phyloP scores from a whole-genome alignment of 2,797 vertebrate genomes.

The Catharus ustulatus region DNA sequence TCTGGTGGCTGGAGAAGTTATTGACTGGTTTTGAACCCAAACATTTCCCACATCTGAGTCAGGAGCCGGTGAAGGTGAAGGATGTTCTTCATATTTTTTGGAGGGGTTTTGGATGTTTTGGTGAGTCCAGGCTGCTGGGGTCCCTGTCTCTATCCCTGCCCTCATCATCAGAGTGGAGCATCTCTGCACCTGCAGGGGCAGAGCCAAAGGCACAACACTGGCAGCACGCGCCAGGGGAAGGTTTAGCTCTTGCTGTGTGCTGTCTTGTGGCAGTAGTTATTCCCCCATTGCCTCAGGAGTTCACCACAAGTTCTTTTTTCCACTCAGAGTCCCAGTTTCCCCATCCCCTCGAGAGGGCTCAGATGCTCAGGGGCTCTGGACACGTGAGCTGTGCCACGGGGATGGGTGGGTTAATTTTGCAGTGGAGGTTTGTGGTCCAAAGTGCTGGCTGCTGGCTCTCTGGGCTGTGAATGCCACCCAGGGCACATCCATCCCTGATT shows the following conservation, averaged over 20 bases:
- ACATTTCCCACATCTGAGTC: not conserved
- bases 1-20: not conserved
- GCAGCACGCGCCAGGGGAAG: fast-evolving
- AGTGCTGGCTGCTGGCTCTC: not conserved
- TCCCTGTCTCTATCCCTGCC: not conserved
- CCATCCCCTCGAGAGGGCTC: fast-evolving
- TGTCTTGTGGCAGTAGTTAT: not conserved
- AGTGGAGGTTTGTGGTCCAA: not conserved
- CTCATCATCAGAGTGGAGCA: fast-evolving
- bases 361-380: not conserved
- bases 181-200: not conserved
- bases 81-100: not conserved
- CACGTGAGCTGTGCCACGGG: fast-evolving
- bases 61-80: not conserved
- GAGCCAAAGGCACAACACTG: not conserved
- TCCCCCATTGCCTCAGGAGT: not conserved
- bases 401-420: not conserved
- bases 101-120: not conserved
- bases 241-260: not conserved
- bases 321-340: not conserved
- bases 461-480: not conserved
- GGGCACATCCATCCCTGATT: not conserved
- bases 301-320: not conserved
- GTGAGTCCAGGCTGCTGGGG: not conserved
- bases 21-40: not conserved